Conservation (phyloP, 1,140 invertebrate species). For the Zaprionus africanus region DNA sequence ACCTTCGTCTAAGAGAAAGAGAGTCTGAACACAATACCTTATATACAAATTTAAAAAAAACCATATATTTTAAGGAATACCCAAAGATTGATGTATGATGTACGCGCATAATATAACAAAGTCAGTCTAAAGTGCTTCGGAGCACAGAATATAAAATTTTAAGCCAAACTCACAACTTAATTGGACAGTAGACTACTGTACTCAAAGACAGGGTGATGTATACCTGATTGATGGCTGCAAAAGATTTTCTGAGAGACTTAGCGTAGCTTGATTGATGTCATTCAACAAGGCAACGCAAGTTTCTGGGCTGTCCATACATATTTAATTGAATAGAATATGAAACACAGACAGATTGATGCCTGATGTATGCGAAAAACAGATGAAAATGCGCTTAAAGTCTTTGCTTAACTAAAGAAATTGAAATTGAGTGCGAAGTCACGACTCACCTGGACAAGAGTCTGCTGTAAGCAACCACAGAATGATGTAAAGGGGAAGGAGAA, state of each 20-base stretch:
- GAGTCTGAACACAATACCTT: no score
- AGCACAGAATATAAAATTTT: no score
- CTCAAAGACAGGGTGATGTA: not conserved
- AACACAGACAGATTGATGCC: not conserved
- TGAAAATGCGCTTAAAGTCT: not conserved
- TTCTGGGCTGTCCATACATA: not conserved
- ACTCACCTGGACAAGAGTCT: not conserved
- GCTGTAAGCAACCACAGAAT: not conserved
- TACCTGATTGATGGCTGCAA: not conserved
- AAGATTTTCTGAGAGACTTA: not conserved
- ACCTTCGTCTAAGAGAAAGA: no score
- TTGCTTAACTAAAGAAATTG: not conserved
- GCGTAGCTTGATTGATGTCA: not conserved
- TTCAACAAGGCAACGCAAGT: not conserved
- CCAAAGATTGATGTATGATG: no score
- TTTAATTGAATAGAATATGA: not conserved
- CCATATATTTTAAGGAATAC: no score
- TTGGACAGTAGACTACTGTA: no score
- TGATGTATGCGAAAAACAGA: not conserved
- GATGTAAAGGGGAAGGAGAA: not conserved
- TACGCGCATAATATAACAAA: no score
- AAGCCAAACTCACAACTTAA: no score
- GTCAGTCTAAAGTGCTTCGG: no score
- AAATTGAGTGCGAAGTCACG: not conserved
- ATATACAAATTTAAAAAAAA: no score